phyloP scores from a whole-genome alignment of 2,888 invertebrate species.

The Hyalella azteca region DNA sequence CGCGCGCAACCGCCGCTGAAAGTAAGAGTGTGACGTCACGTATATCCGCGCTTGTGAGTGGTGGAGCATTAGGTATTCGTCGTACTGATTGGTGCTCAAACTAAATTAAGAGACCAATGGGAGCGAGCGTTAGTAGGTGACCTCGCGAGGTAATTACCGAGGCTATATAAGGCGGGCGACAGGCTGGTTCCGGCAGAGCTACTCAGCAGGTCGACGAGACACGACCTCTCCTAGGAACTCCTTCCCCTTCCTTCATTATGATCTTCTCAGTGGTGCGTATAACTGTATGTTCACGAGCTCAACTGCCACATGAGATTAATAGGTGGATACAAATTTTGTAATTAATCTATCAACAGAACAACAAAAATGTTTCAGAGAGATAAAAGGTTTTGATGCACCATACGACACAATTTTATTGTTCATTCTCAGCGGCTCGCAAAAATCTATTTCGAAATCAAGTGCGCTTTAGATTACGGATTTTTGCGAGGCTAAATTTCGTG shows the following conservation, averaged over 20 bases:
- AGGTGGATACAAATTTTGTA: too few relatives aligned
- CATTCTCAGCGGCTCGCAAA: too few relatives aligned
- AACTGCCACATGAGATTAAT: too few relatives aligned
- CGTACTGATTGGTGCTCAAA: background rate
- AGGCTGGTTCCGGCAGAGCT: background rate
- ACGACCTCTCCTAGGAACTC: background rate
- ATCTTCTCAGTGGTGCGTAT: conserved; percentile 17
- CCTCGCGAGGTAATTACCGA: background rate
- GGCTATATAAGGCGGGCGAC: background rate
- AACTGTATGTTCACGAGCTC: background rate
- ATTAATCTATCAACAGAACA: too few relatives aligned
- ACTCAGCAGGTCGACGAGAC: background rate
- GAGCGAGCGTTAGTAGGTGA: background rate
- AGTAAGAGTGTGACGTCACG: conserved; percentile 2
- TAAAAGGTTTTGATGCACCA: too few relatives aligned
- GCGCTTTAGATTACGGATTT: too few relatives aligned
- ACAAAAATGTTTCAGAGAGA: too few relatives aligned
- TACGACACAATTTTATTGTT: too few relatives aligned
- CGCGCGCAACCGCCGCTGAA: background rate
- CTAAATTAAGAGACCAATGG: background rate
- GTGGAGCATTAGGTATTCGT: background rate
- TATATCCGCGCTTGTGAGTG: background rate
- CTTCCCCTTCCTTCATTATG: background rate
- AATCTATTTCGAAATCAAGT: too few relatives aligned
- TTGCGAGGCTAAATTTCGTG: too few relatives aligned